Conservation (phyloP, 2,797 vertebrate species). For the Sebastolobus alascanus region DNA sequence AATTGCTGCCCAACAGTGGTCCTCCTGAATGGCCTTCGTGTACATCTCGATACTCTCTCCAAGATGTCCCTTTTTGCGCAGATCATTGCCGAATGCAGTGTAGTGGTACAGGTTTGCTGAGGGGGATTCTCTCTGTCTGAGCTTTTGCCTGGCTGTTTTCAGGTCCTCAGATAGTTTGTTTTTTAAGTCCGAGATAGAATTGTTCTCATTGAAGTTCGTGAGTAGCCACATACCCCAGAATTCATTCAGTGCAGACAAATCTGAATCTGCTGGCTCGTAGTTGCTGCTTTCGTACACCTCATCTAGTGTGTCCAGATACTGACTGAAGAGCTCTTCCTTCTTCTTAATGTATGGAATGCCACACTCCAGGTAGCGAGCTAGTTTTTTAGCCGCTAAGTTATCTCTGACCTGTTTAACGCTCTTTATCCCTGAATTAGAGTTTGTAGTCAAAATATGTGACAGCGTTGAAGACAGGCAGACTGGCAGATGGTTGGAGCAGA, state of each 20-base stretch:
- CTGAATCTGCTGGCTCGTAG: constrained; percentile 28
- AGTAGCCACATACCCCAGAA: constrained; percentile 70
- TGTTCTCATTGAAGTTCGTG: neutral
- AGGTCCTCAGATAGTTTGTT: constrained; percentile 36
- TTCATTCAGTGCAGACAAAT: constrained; percentile 62
- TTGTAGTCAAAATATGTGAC: neutral
- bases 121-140: constrained; percentile 52
- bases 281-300: constrained; percentile 27
- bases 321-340: constrained; percentile 52
- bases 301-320: constrained; percentile 32
- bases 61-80: constrained; percentile 5
- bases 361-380: constrained; percentile 8
- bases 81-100: constrained; percentile 57
- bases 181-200: neutral
- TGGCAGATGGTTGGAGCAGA: constrained; percentile 48
- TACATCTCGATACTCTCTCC: constrained; percentile 56
- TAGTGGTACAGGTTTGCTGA: constrained; percentile 59
- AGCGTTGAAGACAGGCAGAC: constrained; percentile 10
- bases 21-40: constrained; percentile 55
- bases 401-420: constrained; percentile 39
- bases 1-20: constrained; percentile 65
- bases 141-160: constrained; percentile 24
- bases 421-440: neutral
- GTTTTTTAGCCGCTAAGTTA: neutral
- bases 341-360: constrained; percentile 33